These are phyloP conservation scores for Hepsetus odoe DNA, from an alignment of 2,113 vertebrate species.

Conservation along the genomic window DNA sequence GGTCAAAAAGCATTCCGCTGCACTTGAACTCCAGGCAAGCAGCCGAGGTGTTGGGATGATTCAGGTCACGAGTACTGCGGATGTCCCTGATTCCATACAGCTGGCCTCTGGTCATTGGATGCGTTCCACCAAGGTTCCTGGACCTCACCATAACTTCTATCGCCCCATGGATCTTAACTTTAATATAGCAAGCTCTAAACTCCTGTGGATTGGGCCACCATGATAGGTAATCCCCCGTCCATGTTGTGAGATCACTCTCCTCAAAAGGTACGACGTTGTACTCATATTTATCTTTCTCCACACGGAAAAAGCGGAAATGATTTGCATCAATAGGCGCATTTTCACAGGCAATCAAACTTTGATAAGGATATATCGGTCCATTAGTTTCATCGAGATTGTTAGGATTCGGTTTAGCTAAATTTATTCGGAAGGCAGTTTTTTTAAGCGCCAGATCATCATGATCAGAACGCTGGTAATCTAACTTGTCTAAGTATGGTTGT, in stretches of 20 bases:
- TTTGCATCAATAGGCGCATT: constrained; percentile 81
- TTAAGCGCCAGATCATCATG: constrained; percentile 86
- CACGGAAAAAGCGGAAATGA: constrained; percentile 94
- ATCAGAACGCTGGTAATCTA: constrained; percentile 88
- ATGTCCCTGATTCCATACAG: constrained; percentile 94
- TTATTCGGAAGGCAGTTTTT: constrained; percentile 90
- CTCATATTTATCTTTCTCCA: constrained; percentile 94
- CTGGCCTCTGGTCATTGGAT: constrained; percentile 80
- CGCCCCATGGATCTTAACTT: constrained; percentile 87
- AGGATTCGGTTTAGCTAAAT: constrained; percentile 89
- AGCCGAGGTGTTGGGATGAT: constrained; percentile 73
- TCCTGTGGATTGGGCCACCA: constrained; percentile 99
- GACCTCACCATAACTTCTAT: constrained; percentile 92
- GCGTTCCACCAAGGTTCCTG: constrained; percentile 84
- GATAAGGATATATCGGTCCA: constrained; percentile 92
- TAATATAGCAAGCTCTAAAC: constrained; percentile 95
- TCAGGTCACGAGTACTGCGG: constrained; percentile 86
- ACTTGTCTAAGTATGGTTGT: constrained; percentile 88
- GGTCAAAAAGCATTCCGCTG: constrained; percentile 95
- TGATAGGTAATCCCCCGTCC: constrained; percentile 90
- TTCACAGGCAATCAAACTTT: constrained; percentile 84
- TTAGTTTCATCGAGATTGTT: constrained; percentile 83
- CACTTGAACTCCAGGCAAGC: constrained; percentile 98
- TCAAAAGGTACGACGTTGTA: constrained; percentile 95
- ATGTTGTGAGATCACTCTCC: constrained; percentile 88